Evolutionary conservation across 2,888 invertebrate genomes (phyloP).

Genomic region (Thymelicus acteon): DNA sequence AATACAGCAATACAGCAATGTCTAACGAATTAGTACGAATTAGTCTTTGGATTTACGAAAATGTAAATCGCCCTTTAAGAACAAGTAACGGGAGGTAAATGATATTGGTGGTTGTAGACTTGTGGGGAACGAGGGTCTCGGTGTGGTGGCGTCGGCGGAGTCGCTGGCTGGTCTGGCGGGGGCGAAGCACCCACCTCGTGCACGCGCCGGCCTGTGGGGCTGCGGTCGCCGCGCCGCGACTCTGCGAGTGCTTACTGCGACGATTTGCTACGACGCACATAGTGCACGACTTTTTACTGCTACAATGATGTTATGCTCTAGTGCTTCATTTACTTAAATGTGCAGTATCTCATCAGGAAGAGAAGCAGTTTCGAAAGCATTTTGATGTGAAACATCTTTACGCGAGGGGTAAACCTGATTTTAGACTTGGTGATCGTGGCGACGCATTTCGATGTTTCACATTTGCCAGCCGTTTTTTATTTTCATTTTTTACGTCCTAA

Average conservation of each 20-base stretch:
- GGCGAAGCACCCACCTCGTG: constrained; percentile 55
- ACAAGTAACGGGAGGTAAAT: constrained; percentile 40
- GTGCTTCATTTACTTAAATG: no score
- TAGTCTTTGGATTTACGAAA: no score
- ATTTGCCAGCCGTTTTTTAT: no score
- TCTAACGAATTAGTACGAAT: no score
- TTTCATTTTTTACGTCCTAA: no score
- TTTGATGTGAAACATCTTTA: no score
- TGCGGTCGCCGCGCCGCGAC: constrained; percentile 56
- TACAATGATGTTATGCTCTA: background rate
- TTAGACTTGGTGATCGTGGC: no score
- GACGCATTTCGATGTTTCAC: no score
- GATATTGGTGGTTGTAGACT: constrained; percentile 59
- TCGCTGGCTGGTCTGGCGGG: constrained; percentile 61
- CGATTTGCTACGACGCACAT: constrained; percentile 1
- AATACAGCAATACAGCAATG: no score
- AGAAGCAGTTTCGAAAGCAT: no score
- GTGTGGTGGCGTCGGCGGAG: constrained; percentile 50
- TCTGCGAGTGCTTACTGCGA: constrained; percentile 67
- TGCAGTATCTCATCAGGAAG: no score
- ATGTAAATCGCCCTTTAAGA: background rate
- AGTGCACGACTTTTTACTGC: background rate
- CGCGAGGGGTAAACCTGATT: no score
- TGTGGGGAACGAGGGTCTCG: constrained; percentile 51
- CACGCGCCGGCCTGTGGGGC: constrained; percentile 72